Conservation (phyloP, 2,888 invertebrate genomes). For the Fragum sueziense region DNA sequence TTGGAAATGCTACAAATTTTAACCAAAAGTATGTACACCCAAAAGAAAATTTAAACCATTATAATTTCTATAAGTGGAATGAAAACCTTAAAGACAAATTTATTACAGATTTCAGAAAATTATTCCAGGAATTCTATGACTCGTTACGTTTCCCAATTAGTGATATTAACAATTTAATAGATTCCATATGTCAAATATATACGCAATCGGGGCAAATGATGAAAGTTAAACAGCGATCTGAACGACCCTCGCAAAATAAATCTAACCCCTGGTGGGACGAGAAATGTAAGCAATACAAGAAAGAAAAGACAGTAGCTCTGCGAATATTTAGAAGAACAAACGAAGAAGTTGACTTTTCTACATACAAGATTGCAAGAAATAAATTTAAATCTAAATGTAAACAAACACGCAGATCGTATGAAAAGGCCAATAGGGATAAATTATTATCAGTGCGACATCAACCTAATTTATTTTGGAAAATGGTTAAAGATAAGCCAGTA, state of each 20-base stretch:
- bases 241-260: not conserved
- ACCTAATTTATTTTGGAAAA: not conserved
- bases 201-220: not conserved
- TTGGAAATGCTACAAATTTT: too few species aligned
- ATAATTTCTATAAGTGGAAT: not conserved
- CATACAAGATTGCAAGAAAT: not conserved
- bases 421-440: not conserved
- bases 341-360: not conserved
- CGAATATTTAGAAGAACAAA: not conserved
- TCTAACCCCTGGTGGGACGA: not conserved
- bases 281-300: not conserved
- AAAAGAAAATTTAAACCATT: not conserved
- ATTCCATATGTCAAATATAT: not conserved
- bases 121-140: not conserved
- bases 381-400: not conserved
- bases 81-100: not conserved
- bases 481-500: not conserved
- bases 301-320: not conserved
- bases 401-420: not conserved
- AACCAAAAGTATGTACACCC: not conserved
- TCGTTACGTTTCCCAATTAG: not conserved
- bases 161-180: not conserved
- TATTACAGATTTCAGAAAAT: not conserved
- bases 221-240: not conserved
- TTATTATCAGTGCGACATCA: not conserved